phyloP scores from a whole-genome alignment of 2,797 vertebrate genomes.

The Sebastes hopkinsi region DNA sequence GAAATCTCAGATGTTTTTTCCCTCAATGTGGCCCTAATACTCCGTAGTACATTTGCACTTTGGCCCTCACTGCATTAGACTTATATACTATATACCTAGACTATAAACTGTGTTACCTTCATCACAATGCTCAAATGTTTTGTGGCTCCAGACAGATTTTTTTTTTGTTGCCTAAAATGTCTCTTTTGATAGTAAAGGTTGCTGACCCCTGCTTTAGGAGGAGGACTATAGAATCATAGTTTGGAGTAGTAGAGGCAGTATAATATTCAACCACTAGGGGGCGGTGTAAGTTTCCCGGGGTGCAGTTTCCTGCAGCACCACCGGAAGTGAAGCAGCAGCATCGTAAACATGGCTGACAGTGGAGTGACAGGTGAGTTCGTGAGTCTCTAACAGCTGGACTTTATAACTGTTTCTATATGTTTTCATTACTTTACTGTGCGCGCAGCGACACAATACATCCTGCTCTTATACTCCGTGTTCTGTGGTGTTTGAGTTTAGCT shows the following conservation, averaged over 20 bases:
- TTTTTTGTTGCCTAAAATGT: too few species aligned
- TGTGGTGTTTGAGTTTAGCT: background rate
- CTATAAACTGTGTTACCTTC: too few species aligned
- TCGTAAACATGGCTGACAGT: conserved; percentile 84
- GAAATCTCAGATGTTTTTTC: too few species aligned
- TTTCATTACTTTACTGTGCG: background rate
- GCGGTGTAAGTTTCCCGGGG: background rate
- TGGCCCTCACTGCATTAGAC: too few species aligned
- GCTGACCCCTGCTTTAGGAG: too few species aligned
- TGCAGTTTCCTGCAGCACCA: conserved; percentile 1
- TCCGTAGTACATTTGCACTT: too few species aligned
- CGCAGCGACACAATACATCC: accelerated
- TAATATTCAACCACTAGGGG: conserved; percentile 11
- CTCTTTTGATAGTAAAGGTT: too few species aligned
- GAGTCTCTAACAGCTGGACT: conserved; percentile 51
- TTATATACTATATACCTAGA: too few species aligned
- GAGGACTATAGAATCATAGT: too few species aligned
- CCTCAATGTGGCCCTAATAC: too few species aligned
- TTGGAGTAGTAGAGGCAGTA: background rate
- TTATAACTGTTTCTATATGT: background rate
- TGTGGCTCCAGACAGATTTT: too few species aligned
- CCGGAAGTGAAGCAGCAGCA: conserved; percentile 47
- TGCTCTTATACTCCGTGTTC: accelerated
- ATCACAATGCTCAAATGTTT: too few species aligned
- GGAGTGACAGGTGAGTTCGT: conserved; percentile 67